Percentiles rank a stretch among this genome's conserved stretches.
Conservation (phyloP, 2,797 vertebrate genomes). For the Pangasius krempfi region DNA sequence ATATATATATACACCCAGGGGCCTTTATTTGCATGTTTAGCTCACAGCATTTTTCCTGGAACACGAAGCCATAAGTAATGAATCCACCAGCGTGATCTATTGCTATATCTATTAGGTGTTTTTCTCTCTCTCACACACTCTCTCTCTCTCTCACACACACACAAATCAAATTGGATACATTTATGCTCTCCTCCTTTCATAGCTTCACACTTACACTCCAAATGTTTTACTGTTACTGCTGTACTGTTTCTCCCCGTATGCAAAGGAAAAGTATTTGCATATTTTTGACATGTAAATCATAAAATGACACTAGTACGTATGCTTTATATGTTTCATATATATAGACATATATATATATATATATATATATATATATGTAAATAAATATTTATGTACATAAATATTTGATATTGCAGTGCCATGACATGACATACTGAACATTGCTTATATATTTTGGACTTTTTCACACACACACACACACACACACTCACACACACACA, state of each 20-base stretch:
- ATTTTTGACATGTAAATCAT: not conserved
- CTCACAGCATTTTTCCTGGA: conserved; percentile 13
- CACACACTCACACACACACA: too few species aligned
- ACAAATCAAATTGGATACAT: not conserved
- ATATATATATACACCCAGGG: not conserved
- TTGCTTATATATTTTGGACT: not conserved
- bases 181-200: not conserved
- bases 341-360: not conserved
- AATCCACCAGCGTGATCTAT: conserved; percentile 22
- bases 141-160: not conserved
- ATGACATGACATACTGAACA: not conserved
- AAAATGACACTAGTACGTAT: not conserved
- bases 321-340: not conserved
- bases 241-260: not conserved
- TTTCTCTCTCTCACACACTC: not conserved
- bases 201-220: not conserved
- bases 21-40: conserved; percentile 42
- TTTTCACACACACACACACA: not conserved
- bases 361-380: not conserved
- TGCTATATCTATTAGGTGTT: not conserved
- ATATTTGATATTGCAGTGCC: not conserved
- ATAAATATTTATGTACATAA: not conserved
- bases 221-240: not conserved
- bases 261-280: not conserved
- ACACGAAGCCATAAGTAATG: conserved; percentile 7